These are phyloP conservation scores for Bombus affinis DNA, from an alignment of 1,140 invertebrate species.

Conservation along the genomic window DNA sequence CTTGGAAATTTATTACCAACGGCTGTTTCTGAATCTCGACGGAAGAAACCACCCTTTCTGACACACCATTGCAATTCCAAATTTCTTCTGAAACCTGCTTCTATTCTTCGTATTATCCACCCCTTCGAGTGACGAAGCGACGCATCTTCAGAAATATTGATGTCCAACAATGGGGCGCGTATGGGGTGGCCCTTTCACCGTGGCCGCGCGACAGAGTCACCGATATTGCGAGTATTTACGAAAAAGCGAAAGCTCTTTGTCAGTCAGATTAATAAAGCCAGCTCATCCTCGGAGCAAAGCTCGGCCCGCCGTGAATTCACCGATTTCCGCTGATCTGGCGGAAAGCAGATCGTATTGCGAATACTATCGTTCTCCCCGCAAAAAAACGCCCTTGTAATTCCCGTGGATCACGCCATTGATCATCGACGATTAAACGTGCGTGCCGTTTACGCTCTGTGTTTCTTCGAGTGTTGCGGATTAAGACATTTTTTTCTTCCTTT, in stretches of 20 bases:
- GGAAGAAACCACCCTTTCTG: not conserved
- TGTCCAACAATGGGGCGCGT: conserved; percentile 57
- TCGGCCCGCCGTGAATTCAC: conserved; percentile 73
- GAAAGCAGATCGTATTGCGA: conserved; percentile 69
- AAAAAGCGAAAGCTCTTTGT: conserved; percentile 73
- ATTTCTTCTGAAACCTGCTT: not conserved
- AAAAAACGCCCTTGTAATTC: conserved; percentile 44
- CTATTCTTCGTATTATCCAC: not conserved
- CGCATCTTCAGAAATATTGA: conserved; percentile 59
- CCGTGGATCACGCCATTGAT: conserved; percentile 54
- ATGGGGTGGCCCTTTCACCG: conserved; percentile 39
- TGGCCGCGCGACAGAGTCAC: conserved; percentile 47
- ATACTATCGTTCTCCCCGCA: not conserved
- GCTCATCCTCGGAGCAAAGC: conserved; percentile 77
- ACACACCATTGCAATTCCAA: not conserved
- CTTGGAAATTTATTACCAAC: not conserved
- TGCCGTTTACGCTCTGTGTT: not conserved
- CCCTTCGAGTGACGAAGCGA: not conserved
- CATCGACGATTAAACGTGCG: conserved; percentile 42
- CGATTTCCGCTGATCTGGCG: conserved; percentile 76
- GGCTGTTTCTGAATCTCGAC: not conserved
- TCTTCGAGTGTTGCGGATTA: not conserved
- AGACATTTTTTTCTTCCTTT: not conserved
- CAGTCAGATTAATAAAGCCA: conserved; percentile 80
- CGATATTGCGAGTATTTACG: conserved; percentile 73